phyloP scores from a whole-genome alignment of 2,888 invertebrate genomes.

The Andrena praecox region DNA sequence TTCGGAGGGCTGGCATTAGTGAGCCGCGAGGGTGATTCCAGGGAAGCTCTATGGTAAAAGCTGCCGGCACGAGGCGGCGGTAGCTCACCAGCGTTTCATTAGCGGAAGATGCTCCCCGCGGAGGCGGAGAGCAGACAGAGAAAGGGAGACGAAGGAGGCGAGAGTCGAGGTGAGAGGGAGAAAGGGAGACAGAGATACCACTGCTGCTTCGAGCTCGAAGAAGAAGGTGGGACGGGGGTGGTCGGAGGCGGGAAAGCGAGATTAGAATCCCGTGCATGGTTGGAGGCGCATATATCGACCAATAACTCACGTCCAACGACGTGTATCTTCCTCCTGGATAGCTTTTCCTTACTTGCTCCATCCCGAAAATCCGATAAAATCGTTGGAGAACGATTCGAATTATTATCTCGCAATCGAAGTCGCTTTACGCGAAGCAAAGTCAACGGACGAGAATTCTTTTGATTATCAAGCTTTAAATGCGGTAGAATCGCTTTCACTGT shows the following conservation, averaged over 20 bases:
- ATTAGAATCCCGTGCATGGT: conserved; percentile 82
- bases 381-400: conserved; percentile 46
- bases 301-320: conserved; percentile 73
- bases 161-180: conserved; percentile 20
- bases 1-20: conserved; percentile 63
- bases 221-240: conserved; percentile 73
- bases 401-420: not conserved
- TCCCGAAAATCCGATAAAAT: conserved; percentile 54
- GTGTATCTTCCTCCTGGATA: conserved; percentile 66
- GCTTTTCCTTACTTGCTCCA: conserved; percentile 49
- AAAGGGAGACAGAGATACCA: conserved; percentile 30
- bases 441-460: too few relatives aligned
- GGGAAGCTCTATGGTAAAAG: conserved; percentile 74
- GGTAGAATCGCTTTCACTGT: too few relatives aligned
- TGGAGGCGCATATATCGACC: conserved; percentile 76
- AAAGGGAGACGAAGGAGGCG: conserved; percentile 26
- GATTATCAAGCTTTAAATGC: too few relatives aligned
- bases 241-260: conserved; percentile 77
- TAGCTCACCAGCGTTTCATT: conserved; percentile 85
- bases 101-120: conserved; percentile 83
- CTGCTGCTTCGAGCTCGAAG: conserved; percentile 54
- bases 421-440: conserved; percentile 4
- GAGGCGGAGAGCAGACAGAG: conserved; percentile 56
- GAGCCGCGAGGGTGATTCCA: conserved; percentile 74
- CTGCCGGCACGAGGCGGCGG: conserved; percentile 82